Evolutionary conservation across 2,113 vertebrate species (phyloP), one percentile per base, ranked within the genome.

Genomic region (Rallus limicola): DNA sequence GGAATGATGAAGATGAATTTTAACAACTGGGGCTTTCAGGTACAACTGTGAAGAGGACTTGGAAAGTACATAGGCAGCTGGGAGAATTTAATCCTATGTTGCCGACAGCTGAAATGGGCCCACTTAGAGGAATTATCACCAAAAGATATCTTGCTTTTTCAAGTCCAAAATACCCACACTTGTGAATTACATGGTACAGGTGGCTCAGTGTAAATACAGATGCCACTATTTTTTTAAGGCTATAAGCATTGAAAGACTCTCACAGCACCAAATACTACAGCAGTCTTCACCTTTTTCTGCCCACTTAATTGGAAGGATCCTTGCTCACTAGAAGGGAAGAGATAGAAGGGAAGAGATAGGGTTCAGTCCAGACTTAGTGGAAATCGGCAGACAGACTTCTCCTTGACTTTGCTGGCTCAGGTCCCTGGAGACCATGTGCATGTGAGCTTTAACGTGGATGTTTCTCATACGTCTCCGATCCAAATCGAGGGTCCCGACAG

Each of bases 381-480:
- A 53, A 65, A 60, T 16, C 1, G 0, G 21, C 52, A 74, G 68
- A 26, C 20, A 69, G 52, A 60, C 12, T 93, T 93, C 52, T 46
- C 38, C 59, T 77, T 50, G 33, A 8, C 64, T 92, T 90, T 74
- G 60, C 68, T 92, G 85, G 16, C 90, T 80, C 52, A 78, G 68
- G 26, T 9, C 40, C 36, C 64, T 10, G 23, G 56, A 63, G 75
- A 56, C 17, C 52, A 33, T 1, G 2, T 34, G 31, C n/a, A 29
- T 0, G 7, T 65, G 36, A 48, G 34, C 53, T 82, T 90, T 65
- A 92, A 12, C 0, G 0, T 28, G 58, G 10, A 40, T 20, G 3
- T 70, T 92, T 82, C 88, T 88, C 0, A 0, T 36, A 33, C 0
- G 0, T 46, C 50, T 81, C 64, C 68, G 48, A 2, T 9, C 34